phyloP scores from a whole-genome alignment of 1,140 invertebrate genomes.

The Lysiphlebus fabarum region DNA sequence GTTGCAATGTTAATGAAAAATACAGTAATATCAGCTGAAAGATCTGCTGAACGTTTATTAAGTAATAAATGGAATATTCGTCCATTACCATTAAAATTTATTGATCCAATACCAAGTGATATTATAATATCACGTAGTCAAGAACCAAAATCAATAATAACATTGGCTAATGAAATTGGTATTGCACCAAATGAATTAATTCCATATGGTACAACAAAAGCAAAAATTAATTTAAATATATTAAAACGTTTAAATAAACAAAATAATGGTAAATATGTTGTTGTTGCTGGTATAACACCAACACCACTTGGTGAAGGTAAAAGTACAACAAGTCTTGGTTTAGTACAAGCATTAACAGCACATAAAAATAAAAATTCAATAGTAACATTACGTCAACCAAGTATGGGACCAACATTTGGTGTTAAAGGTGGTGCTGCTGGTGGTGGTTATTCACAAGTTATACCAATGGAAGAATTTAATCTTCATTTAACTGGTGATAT shows the following conservation, averaged over 20 bases:
- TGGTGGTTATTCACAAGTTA: conserved; percentile 91
- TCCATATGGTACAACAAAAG: conserved; percentile 91
- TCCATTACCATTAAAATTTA: conserved; percentile 59
- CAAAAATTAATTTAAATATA: conserved; percentile 86
- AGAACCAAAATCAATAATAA: conserved; percentile 78
- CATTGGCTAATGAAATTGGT: conserved; percentile 83
- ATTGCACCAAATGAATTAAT: conserved; percentile 78
- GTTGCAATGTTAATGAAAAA: conserved; percentile 98
- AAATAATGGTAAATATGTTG: conserved; percentile 86
- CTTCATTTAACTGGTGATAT: conserved; percentile 98
- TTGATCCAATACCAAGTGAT: conserved; percentile 78
- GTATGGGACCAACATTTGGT: conserved; percentile 97
- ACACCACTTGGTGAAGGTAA: conserved; percentile 97
- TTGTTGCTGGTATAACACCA: conserved; percentile 94
- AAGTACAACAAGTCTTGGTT: conserved; percentile 91
- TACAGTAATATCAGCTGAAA: conserved; percentile 80
- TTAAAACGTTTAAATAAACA: conserved; percentile 71
- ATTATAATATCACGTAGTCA: conserved; percentile 86
- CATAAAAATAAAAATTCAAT: conserved; percentile 85
- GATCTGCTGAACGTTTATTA: conserved; percentile 58
- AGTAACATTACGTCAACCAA: conserved; percentile 95
- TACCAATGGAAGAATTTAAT: conserved; percentile 99
- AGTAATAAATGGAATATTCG: conserved; percentile 64
- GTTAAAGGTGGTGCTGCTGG: conserved; percentile 96
- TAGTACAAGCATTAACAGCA: conserved; percentile 87